These are phyloP conservation scores for Riparia riparia DNA, from an alignment of 2,113 vertebrate genomes.

Conservation along the genomic window DNA sequence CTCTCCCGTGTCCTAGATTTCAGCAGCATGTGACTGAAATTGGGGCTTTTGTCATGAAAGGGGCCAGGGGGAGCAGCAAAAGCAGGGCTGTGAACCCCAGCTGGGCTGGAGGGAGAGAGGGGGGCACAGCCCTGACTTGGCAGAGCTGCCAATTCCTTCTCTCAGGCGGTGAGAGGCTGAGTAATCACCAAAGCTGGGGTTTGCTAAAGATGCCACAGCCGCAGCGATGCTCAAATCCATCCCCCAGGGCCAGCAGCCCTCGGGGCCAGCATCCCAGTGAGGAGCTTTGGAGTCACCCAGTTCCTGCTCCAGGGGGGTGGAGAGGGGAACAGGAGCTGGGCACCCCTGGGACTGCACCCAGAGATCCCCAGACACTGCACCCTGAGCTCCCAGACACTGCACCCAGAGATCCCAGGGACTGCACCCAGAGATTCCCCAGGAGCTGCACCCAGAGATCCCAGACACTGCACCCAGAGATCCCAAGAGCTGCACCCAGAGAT, in stretches of 20 bases:
- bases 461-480: too few species aligned
- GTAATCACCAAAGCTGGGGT: background rate
- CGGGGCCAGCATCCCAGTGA: fast-evolving
- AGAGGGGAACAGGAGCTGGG: fast-evolving
- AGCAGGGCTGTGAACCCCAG: background rate
- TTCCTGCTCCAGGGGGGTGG: background rate
- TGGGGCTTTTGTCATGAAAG: background rate
- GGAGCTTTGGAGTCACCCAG: background rate
- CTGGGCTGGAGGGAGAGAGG: fast-evolving
- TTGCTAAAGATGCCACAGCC: background rate
- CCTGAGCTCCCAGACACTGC: too few species aligned
- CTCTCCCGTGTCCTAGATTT: conserved; percentile 27
- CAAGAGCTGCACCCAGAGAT: too few species aligned
- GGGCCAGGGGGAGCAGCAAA: background rate
- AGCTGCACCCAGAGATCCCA: too few species aligned
- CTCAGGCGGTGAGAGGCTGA: background rate
- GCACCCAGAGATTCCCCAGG: too few species aligned
- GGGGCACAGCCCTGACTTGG: fast-evolving
- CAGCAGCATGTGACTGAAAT: background rate
- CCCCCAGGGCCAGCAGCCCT: fast-evolving
- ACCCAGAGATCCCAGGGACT: too few species aligned
- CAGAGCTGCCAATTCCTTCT: background rate
- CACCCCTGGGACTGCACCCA: background rate
- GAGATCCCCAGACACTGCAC: too few species aligned
- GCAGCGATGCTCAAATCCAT: fast-evolving